Evolutionary conservation across 2,888 invertebrate species (phyloP), one percentile per base, ranked within the genome.

Genomic region (Aradus depressus): DNA sequence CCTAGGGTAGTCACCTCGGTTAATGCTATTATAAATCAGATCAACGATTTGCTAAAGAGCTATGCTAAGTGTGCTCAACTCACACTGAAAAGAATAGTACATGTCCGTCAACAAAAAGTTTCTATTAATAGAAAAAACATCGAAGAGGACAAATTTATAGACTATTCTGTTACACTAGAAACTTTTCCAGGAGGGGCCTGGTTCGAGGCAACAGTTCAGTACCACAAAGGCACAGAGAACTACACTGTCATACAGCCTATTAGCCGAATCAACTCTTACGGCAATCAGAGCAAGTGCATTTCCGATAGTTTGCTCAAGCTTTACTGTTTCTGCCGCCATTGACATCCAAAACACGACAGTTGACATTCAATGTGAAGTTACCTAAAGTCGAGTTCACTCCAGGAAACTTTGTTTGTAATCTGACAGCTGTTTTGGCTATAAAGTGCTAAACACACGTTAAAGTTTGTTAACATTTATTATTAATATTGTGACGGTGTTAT

Each of bases 141-240:
- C 12, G 19, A 41, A 3, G 52, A 49, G 5, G 34, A 25, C 3
- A 21, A 39, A 10, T 34, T 75, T 67, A 68, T 70, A 25, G 79
- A 84, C 64, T 79, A 77, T 57, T 75, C 79, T 59, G 66, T 84
- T 34, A 77, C 78, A 5, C 62, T 81, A 57, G 70, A 73, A 53
- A 80, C 82, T 1, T 56, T 63, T 32, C 88, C 88, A 0, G 81
- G 86, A 2, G 71, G 70, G 39, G 87, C 76, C 0, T 67, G 81
- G 41, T 90, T 91, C 64, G 91, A 92, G 66, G 84, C 81, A 1
- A 87, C 89, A 0, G 71, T 90, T 4, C 69, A 78, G 21, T 67
- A 69, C 60, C 62, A 61, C n/a, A 62, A 61, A n/a, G 63, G 63
- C 10, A 54, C 52, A 10, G 58, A 53, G 2, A 56, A 58, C n/a